Conservation (phyloP, 2,113 vertebrate genomes). For the Pavo muticus region DNA sequence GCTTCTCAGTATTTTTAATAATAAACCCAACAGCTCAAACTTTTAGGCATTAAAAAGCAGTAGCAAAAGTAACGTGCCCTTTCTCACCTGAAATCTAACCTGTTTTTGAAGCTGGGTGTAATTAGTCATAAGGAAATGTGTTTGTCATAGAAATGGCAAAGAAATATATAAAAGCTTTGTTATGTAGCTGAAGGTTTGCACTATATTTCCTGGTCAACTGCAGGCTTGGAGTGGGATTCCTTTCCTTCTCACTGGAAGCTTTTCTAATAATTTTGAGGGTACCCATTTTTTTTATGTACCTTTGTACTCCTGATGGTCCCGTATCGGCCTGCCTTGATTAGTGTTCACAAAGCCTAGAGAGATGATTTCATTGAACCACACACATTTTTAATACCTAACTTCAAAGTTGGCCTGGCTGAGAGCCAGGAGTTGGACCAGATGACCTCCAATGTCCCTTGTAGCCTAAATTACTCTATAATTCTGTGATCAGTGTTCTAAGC, state of each 20-base stretch:
- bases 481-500: conserved; percentile 39
- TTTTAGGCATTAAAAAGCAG: background rate
- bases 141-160: background rate
- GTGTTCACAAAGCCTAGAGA: conserved; percentile 5
- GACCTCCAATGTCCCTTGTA: conserved; percentile 27
- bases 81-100: background rate
- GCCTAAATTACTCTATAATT: conserved; percentile 33
- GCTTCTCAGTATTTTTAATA: background rate
- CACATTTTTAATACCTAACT: conserved; percentile 12
- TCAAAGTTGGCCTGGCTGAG: conserved; percentile 41
- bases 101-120: background rate
- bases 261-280: conserved; percentile 11
- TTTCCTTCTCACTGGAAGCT: background rate
- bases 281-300: conserved; percentile 9
- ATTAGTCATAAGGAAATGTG: background rate
- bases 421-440: conserved; percentile 3
- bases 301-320: conserved; percentile 12
- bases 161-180: background rate
- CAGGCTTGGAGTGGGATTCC: background rate
- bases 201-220: background rate
- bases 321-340: conserved; percentile 26
- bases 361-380: conserved; percentile 26
- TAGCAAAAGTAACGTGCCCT: background rate
- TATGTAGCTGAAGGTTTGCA: background rate
- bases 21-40: background rate